phyloP scores from a whole-genome alignment of 2,113 vertebrate genomes.

The Brienomyrus brachyistius region DNA sequence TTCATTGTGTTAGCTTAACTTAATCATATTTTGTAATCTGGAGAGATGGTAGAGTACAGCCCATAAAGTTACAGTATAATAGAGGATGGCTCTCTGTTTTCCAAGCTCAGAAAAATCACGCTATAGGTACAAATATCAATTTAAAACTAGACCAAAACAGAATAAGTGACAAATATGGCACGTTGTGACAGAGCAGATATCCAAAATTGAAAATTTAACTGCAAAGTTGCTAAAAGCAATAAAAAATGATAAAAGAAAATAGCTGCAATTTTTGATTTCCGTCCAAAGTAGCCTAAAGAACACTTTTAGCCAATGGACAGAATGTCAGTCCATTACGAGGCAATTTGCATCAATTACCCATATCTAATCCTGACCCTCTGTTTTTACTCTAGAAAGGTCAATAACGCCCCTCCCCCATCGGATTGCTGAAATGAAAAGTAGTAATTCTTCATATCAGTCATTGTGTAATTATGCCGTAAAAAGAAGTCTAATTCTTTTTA shows the following conservation, averaged over 20 bases:
- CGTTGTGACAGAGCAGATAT: constrained; percentile 30
- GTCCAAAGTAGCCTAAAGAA: not conserved
- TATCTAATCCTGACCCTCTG: not conserved
- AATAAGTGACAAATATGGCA: constrained; percentile 44
- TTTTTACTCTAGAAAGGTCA: not conserved
- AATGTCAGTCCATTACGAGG: not conserved
- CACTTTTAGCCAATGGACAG: not conserved
- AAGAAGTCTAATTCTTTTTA: not conserved
- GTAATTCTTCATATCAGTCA: not conserved
- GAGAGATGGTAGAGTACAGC: constrained; percentile 19
- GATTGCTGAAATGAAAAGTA: not conserved
- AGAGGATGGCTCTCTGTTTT: constrained; percentile 36
- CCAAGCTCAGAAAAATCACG: constrained; percentile 44
- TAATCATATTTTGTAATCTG: constrained; percentile 30
- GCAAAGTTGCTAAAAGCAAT: not conserved
- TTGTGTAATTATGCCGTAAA: not conserved
- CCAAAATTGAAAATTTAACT: not conserved
- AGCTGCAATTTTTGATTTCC: not conserved
- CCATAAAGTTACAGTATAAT: constrained; percentile 33
- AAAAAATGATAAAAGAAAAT: not conserved
- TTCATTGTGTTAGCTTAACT: constrained; percentile 44
- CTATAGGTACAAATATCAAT: constrained; percentile 45
- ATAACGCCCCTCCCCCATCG: not conserved
- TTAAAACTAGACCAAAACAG: constrained; percentile 42
- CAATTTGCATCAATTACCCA: not conserved